Conservation (phyloP, 2,797 vertebrate species). For the Urosaurus nigricauda region DNA sequence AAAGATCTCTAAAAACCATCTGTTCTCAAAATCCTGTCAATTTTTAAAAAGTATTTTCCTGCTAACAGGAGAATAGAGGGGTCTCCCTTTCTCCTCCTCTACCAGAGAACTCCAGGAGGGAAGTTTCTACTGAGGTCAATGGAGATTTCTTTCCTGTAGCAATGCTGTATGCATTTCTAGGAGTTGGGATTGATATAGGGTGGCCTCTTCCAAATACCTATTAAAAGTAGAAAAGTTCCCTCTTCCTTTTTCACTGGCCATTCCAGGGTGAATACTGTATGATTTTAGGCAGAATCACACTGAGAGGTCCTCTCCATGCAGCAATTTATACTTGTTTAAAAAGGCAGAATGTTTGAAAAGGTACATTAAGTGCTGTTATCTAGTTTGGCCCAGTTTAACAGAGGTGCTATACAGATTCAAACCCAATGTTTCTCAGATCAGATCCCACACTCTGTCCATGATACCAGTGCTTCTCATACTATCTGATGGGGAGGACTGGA, state of each 20-base stretch:
- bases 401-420: background rate
- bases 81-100: background rate
- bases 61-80: too few relatives aligned
- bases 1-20: too few relatives aligned
- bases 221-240: too few relatives aligned
- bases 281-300: background rate
- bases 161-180: background rate
- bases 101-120: background rate
- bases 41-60: too few relatives aligned
- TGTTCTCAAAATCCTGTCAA: too few relatives aligned
- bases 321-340: background rate
- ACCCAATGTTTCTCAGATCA: background rate
- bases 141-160: background rate
- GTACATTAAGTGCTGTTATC: background rate
- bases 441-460: background rate
- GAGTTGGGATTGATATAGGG: too few relatives aligned
- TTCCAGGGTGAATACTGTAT: too few relatives aligned
- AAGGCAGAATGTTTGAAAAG: background rate
- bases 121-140: background rate
- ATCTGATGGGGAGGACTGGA: too few relatives aligned
- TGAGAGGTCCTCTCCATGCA: background rate
- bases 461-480: too few relatives aligned
- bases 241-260: too few relatives aligned
- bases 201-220: too few relatives aligned
- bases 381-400: background rate